Conservation (phyloP, 2,888 invertebrate genomes). For the Lissonota sp. region DNA sequence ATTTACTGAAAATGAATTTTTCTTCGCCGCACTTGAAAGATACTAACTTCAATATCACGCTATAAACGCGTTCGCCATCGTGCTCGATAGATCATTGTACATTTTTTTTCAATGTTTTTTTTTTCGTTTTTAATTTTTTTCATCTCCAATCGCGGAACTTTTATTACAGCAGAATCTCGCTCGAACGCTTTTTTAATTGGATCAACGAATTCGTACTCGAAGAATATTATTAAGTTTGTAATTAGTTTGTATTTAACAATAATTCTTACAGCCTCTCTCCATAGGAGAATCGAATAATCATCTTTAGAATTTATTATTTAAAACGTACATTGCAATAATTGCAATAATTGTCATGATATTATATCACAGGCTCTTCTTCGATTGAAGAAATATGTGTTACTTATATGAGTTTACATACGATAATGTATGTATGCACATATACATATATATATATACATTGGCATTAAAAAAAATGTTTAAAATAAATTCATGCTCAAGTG, state of each 20-base stretch:
- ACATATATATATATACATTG: constrained; percentile 51
- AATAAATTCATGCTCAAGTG: constrained; percentile 62
- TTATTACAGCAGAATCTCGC: not conserved
- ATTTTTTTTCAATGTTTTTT: constrained; percentile 9
- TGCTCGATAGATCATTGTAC: constrained; percentile 11
- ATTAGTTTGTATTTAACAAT: constrained; percentile 83
- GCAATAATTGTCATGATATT: constrained; percentile 76
- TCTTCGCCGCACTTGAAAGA: no score
- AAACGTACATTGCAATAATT: constrained; percentile 79
- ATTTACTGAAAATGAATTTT: no score
- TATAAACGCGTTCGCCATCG: no score
- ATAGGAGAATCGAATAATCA: constrained; percentile 63
- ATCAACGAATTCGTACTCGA: constrained; percentile 57
- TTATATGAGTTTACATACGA: constrained; percentile 28
- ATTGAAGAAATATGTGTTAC: not conserved
- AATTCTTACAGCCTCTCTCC: constrained; percentile 72
- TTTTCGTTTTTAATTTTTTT: not conserved
- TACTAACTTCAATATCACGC: no score
- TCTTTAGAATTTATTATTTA: constrained; percentile 76
- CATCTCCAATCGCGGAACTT: constrained; percentile 1
- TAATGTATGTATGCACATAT: constrained; percentile 37
- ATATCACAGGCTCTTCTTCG: constrained; percentile 6
- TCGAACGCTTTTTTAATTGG: constrained; percentile 9
- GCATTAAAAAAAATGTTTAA: constrained; percentile 49
- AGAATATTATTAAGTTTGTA: constrained; percentile 82